Conservation (phyloP, 2,888 invertebrate genomes). For the Andrena flavipes region DNA sequence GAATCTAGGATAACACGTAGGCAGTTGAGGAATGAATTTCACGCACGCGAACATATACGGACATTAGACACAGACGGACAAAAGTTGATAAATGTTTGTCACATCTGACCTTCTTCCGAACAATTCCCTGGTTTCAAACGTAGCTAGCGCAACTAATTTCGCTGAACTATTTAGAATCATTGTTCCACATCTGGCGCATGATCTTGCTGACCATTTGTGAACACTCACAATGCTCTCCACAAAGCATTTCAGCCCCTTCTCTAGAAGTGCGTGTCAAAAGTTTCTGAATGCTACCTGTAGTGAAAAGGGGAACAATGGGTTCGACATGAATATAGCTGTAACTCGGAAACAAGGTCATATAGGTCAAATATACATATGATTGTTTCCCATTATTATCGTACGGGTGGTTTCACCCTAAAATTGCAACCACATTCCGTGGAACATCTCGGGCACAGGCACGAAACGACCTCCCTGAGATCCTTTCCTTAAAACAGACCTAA, state of each 20-base stretch:
- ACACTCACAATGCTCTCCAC: constrained; percentile 5
- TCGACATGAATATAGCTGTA: background rate
- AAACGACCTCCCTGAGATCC: no score
- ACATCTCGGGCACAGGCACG: no score
- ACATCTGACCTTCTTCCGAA: constrained; percentile 15
- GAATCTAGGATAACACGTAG: no score
- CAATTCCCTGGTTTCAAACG: background rate
- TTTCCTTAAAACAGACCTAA: no score
- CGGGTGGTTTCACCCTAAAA: no score
- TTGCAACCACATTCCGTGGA: no score
- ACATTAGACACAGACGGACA: no score
- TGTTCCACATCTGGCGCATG: constrained; percentile 24
- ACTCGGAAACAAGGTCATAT: background rate
- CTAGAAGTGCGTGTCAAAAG: background rate
- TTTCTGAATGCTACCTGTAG: background rate
- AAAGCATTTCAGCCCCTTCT: constrained; percentile 8
- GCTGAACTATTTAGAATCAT: constrained; percentile 24
- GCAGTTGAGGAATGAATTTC: no score
- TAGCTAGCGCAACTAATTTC: constrained; percentile 26
- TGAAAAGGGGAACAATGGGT: background rate
- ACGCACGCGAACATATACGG: no score
- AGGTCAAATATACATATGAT: background rate
- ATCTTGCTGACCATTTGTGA: constrained; percentile 13
- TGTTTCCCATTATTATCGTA: no score
- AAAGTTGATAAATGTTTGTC: constrained; percentile 4